These are phyloP conservation scores for Bombylius major DNA, from an alignment of 2,888 invertebrate species.

Conservation along the genomic window DNA sequence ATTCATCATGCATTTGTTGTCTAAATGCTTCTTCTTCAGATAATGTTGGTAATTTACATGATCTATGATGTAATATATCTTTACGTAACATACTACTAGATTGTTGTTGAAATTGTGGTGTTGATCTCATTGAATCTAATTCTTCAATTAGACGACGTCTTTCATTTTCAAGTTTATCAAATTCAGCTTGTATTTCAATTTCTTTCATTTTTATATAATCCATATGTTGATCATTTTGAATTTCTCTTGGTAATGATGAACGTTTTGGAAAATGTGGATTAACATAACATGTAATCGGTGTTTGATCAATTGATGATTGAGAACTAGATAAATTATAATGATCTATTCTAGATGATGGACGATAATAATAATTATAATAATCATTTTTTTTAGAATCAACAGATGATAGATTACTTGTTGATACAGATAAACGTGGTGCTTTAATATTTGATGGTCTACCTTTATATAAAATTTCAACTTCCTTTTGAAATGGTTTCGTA, in stretches of 20 bases:
- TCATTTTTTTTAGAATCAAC: background rate
- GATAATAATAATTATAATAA: conserved; percentile 11
- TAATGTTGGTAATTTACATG: conserved; percentile 37
- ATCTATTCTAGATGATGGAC: conserved; percentile 19
- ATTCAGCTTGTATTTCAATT: conserved; percentile 49
- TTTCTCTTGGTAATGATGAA: conserved; percentile 51
- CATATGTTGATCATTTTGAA: conserved; percentile 40
- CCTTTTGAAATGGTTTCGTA: conserved; percentile 30
- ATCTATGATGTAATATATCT: conserved; percentile 13
- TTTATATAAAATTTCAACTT: conserved; percentile 31
- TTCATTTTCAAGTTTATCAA: conserved; percentile 48
- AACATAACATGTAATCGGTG: conserved; percentile 31
- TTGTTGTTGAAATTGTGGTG: background rate
- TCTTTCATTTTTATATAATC: conserved; percentile 54
- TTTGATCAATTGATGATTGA: conserved; percentile 32
- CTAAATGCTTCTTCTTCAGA: conserved; percentile 62
- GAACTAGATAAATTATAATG: conserved; percentile 26
- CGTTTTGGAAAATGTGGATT: conserved; percentile 25
- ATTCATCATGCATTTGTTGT: conserved; percentile 74
- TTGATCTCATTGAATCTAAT: conserved; percentile 22
- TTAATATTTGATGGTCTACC: conserved; percentile 24
- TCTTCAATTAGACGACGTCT: conserved; percentile 35
- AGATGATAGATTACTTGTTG: conserved; percentile 25
- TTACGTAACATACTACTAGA: background rate
- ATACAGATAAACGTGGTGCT: conserved; percentile 29